These are phyloP conservation scores for Elgaria multicarinata DNA, from an alignment of 2,113 vertebrate species.

Conservation along the genomic window DNA sequence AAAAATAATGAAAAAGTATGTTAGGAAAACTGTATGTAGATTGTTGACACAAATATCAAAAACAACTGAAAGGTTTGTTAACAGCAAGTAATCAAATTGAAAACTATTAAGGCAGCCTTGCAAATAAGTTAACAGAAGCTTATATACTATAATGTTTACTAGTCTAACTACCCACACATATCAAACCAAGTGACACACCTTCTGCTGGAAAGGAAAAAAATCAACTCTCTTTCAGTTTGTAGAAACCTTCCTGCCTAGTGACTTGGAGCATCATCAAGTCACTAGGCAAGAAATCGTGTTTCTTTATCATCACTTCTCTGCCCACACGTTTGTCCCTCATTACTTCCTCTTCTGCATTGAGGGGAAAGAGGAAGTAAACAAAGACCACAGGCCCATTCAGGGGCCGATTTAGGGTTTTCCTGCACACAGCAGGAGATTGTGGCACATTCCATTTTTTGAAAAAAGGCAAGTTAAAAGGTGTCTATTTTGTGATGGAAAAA, in stretches of 20 bases:
- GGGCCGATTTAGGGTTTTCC: too few species aligned
- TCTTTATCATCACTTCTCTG: too few species aligned
- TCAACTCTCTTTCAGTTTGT: not conserved
- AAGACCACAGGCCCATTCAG: too few species aligned
- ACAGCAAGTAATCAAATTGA: not conserved
- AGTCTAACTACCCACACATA: not conserved
- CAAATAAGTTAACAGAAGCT: not conserved
- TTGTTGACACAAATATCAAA: not conserved
- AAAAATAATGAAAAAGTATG: constrained; percentile 54
- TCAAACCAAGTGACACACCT: not conserved
- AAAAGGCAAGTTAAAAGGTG: too few species aligned
- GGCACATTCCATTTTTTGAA: too few species aligned
- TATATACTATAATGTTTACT: not conserved
- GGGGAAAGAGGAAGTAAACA: too few species aligned
- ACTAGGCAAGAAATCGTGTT: too few species aligned
- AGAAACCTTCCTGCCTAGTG: not conserved
- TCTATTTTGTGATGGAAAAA: too few species aligned
- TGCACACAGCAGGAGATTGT: too few species aligned
- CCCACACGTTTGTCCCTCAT: too few species aligned
- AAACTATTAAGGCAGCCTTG: not conserved
- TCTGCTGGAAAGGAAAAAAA: not conserved
- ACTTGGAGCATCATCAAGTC: too few species aligned
- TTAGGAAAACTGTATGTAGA: constrained; percentile 17
- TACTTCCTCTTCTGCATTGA: too few species aligned
- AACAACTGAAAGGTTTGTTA: not conserved